Evolutionary conservation across 1,140 invertebrate species (phyloP), one percentile per base, ranked within the genome.

Genomic region (Ectropis grisescens): DNA sequence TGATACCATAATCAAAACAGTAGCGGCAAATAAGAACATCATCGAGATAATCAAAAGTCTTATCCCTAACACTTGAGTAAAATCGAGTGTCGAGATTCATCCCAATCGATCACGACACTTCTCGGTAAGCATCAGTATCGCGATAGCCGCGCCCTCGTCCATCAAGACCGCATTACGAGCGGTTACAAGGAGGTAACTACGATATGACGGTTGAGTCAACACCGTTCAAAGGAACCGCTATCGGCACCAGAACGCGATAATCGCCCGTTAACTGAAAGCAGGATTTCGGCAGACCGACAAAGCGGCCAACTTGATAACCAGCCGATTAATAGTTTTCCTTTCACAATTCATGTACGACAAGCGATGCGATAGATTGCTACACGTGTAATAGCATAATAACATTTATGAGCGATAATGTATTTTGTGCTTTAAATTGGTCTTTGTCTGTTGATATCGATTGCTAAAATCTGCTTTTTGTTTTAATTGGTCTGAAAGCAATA

Each of bases 201-300:
- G 74, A 75, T 75, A 76, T 40, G 61, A 50, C 48, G 42, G 49
- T 60, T 67, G 47, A 59, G 60, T 74, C 62, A 75, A 71, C 62
- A 71, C 10, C 8, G 25, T 46, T 72, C 66, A 80, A 75, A 78
- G 58, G 50, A 28, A 38, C 75, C 75, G 75, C 72, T 80, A 80
- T 80, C 75, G 37, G 25, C 1, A 36, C 34, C 41, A 39, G 47
- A 40, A 47, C 41, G 53, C 66, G 61, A 68, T 75, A 47, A 96
- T 57, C 96, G 82, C 13, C 95, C 94, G 85, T 98, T 96, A 5
- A 98, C 96, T 60, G 92, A 95, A 70, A 88, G 85, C 13, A 94
- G 97, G 95, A 85, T 97, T 96, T 85, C 66, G 71, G 69, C 62
- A 60, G 55, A 41, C 68, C 70, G 68, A 72, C 71, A 80, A 75